Evolutionary conservation across 2,113 vertebrate species (phyloP).

Genomic region (Caretta caretta): DNA sequence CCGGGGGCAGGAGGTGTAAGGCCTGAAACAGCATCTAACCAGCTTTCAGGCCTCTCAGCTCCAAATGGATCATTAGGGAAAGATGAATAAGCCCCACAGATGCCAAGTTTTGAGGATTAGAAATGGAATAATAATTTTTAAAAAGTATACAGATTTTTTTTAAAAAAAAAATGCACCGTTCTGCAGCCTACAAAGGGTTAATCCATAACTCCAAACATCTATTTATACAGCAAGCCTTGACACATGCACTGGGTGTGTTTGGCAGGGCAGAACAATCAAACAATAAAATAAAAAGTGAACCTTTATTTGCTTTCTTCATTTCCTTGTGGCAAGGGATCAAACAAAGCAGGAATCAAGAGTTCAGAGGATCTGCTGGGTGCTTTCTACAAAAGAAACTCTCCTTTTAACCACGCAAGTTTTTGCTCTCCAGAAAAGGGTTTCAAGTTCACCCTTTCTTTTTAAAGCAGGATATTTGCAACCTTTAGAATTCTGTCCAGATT

Average conservation of each 20-base stretch:
- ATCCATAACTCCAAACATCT: rapidly evolving
- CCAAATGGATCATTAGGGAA: background rate
- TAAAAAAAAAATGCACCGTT: background rate
- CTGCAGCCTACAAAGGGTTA: rapidly evolving
- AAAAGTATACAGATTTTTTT: background rate
- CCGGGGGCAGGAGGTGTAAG: background rate
- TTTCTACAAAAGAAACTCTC: rapidly evolving
- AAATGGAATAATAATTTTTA: background rate
- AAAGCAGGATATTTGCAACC: background rate
- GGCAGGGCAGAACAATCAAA: background rate
- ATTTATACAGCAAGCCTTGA: background rate
- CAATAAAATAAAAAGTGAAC: rapidly evolving
- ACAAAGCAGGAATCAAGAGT: constrained; percentile 4
- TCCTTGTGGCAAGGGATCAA: constrained; percentile 41
- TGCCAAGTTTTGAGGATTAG: background rate
- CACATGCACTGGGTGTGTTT: rapidly evolving
- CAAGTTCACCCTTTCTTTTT: background rate
- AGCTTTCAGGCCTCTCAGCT: background rate
- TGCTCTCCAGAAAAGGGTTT: background rate
- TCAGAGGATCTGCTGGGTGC: background rate
- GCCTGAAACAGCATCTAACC: background rate
- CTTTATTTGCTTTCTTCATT: constrained; percentile 30
- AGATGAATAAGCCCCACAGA: background rate
- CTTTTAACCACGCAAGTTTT: rapidly evolving
- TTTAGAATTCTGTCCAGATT: background rate